Evolutionary conservation across 2,888 invertebrate species (phyloP), one percentile per base, ranked within the genome.

Genomic region (Tethea ocularis): DNA sequence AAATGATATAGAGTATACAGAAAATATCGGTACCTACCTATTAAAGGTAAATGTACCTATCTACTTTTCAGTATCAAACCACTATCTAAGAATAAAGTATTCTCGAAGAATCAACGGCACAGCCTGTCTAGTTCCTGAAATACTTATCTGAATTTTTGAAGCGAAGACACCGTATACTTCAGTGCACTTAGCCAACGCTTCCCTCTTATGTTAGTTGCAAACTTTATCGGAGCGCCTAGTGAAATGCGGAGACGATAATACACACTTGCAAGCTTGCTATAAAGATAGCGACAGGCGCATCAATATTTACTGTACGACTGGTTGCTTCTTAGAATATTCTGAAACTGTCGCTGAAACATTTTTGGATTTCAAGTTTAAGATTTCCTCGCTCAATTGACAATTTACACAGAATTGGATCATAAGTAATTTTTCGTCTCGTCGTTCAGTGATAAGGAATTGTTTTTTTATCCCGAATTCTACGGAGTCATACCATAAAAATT

Each of bases 231-330:
- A 17, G 46, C 17, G 46, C 46, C 46, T 46, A 20, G 46, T 6
- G 7, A 46, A 46, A 20, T 20, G 20, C 20, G 46, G 46, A 46
- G 20, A 20, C 46, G 17, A 46, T 46, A 46, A 46, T 10, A 20
- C 46, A 46, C 46, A 46, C n/a, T 7, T 20, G 46, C 20, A 20
- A 46, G 20, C 20, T 46, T 46, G 46, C 46, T 46, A 7, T 10
- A 46, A 46, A 46, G 46, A 20, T 46, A 46, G 46, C 20, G 46
- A 20, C 46, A 46, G 46, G 46, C 46, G 46, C 46, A 20, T 46
- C 17, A 46, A 20, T 46, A 46, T 46, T 46, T 15, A 41, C 38
- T n/a, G n/a, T 0, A 17, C 46, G 17, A 10, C 46, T 10, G 46
- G 46, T 10, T 17, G 46, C 46, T 46, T 8, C n/a, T 46, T 46